These are phyloP conservation scores for Toxotes lorentzi DNA, from an alignment of 2,797 vertebrate species.

Conservation along the genomic window DNA sequence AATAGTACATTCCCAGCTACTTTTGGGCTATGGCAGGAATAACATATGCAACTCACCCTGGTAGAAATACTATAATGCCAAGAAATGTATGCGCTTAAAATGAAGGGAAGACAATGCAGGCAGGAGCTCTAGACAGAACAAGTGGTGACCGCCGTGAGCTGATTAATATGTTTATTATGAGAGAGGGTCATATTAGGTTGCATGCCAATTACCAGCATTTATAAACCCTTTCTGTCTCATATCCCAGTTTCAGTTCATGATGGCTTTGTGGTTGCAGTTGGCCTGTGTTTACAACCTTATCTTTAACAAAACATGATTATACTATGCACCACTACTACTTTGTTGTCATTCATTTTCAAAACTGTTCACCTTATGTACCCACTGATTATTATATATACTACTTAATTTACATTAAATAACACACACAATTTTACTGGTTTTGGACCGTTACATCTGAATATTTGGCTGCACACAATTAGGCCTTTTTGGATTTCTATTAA, in stretches of 20 bases:
- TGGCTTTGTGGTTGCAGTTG: not conserved
- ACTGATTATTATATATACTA: too few species aligned
- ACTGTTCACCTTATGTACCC: not conserved
- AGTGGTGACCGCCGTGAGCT: not conserved
- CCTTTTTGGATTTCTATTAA: not conserved
- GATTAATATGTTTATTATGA: not conserved
- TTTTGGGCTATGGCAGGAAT: not conserved
- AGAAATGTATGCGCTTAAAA: not conserved
- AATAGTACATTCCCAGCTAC: not conserved
- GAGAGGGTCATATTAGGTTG: not conserved
- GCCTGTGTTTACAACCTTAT: not conserved
- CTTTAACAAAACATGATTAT: not conserved
- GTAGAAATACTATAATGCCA: not conserved
- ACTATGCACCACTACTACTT: not conserved
- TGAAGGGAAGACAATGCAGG: not conserved
- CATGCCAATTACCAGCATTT: not conserved
- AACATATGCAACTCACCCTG: not conserved
- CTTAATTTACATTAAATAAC: not conserved
- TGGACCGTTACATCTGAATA: not conserved
- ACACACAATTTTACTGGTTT: too few species aligned
- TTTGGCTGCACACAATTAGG: conserved; percentile 1
- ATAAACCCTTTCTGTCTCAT: not conserved
- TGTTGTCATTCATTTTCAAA: not conserved
- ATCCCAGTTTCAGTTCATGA: not conserved
- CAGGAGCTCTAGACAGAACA: not conserved